phyloP scores from a whole-genome alignment of 2,888 invertebrate species.

The Ectropis crepuscularia region DNA sequence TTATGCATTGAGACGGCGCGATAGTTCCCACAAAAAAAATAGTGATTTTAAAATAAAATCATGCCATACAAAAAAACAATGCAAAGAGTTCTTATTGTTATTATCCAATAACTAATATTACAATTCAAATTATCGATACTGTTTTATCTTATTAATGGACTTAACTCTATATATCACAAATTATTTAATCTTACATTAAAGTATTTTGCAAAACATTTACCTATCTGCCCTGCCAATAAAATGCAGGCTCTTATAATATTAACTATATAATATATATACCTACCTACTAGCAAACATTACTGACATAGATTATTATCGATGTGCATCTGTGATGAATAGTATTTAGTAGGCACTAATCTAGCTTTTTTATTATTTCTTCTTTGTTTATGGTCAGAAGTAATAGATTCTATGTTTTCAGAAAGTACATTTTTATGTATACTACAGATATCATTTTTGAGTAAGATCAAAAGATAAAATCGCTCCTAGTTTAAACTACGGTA shows the following conservation, averaged over 20 bases:
- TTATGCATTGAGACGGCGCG: not conserved
- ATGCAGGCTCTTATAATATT: not conserved
- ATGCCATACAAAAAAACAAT: not conserved
- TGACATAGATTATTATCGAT: slow-evolving; percentile 13
- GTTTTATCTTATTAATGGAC: not conserved
- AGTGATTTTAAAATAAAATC: not conserved
- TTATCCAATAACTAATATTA: no score
- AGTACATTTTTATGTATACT: no score
- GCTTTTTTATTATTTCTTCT: slow-evolving; percentile 31
- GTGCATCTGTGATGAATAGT: slow-evolving; percentile 45
- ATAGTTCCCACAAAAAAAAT: not conserved
- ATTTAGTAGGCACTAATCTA: slow-evolving; percentile 39
- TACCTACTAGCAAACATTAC: slow-evolving; percentile 15
- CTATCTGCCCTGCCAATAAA: slow-evolving; percentile 29
- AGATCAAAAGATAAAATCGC: slow-evolving; percentile 21
- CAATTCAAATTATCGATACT: no score
- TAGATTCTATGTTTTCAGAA: no score
- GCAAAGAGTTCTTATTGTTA: no score
- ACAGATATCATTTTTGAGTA: no score
- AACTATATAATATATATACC: no score
- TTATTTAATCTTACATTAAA: not conserved
- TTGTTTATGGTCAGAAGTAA: slow-evolving; percentile 37
- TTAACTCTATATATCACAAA: slow-evolving; percentile 8
- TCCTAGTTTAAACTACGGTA: not conserved
- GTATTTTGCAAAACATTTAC: slow-evolving; percentile 2